These are phyloP conservation scores for Petrocephalus zakoni DNA, from an alignment of 2,113 vertebrate genomes.

Conservation along the genomic window DNA sequence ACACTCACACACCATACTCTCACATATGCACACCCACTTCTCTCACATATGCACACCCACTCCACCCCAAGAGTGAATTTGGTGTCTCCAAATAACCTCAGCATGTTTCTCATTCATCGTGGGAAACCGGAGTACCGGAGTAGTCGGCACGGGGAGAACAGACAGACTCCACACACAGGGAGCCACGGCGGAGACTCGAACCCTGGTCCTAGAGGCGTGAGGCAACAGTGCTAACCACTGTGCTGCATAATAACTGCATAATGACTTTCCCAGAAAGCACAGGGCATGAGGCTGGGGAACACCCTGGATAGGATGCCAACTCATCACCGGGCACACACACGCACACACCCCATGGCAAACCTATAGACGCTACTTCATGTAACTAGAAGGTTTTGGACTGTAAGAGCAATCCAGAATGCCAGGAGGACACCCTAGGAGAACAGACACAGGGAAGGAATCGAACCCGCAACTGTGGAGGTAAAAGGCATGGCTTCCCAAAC, in stretches of 20 bases:
- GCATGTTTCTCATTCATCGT: neutral
- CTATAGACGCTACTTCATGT: too few species aligned
- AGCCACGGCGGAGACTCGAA: neutral
- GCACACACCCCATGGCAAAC: neutral
- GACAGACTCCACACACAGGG: neutral
- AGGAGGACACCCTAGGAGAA: neutral
- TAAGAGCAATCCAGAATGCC: too few species aligned
- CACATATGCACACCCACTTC: neutral
- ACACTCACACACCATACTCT: neutral
- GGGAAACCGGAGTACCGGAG: neutral
- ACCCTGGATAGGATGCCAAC: neutral
- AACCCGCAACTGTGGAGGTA: too few species aligned
- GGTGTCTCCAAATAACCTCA: neutral
- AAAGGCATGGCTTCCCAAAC: too few species aligned
- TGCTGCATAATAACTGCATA: too few species aligned
- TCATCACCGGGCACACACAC: neutral
- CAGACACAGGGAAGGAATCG: neutral
- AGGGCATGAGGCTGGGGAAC: neutral
- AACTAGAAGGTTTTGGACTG: too few species aligned
- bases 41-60: neutral
- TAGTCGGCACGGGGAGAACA: neutral
- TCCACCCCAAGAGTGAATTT: too few species aligned
- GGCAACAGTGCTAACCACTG: neutral
- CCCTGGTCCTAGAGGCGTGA: neutral
- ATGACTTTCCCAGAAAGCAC: neutral